Conservation (phyloP, 2,888 invertebrate species). For the Myopa tessellatipennis region DNA sequence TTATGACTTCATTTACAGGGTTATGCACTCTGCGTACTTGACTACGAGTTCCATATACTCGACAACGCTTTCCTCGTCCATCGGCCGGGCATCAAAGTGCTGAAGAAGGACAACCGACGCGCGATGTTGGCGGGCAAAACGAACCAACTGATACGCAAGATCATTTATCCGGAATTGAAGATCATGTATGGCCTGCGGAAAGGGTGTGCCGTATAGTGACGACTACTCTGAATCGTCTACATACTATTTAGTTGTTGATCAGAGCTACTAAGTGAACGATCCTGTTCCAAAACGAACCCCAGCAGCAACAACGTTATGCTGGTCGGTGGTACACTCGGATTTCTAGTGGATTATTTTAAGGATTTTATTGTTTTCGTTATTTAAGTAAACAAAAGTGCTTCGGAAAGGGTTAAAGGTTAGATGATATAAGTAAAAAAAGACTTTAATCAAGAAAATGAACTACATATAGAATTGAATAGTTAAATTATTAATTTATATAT, state of each 20-base stretch:
- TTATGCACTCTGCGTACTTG: conserved; percentile 87
- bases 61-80: conserved; percentile 94
- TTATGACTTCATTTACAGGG: conserved; percentile 73
- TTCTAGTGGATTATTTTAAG: neutral
- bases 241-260: neutral
- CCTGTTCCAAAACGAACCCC: conserved; percentile 23
- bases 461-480: neutral
- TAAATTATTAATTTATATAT: no score
- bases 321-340: no score
- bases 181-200: conserved; percentile 83
- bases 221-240: conserved; percentile 51
- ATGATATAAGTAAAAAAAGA: conserved; percentile 21
- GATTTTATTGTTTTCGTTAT: neutral
- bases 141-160: conserved; percentile 80
- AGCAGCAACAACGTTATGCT: no score
- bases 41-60: conserved; percentile 92
- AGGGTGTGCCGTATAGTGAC: conserved; percentile 82
- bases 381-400: neutral
- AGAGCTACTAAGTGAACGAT: neutral
- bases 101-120: conserved; percentile 81
- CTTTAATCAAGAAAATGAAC: conserved; percentile 8
- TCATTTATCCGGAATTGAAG: conserved; percentile 86
- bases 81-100: conserved; percentile 90
- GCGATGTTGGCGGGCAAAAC: conserved; percentile 82
- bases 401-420: conserved; percentile 10